phyloP scores from a whole-genome alignment of 2,888 invertebrate genomes.

The Drosophila prolongata region DNA sequence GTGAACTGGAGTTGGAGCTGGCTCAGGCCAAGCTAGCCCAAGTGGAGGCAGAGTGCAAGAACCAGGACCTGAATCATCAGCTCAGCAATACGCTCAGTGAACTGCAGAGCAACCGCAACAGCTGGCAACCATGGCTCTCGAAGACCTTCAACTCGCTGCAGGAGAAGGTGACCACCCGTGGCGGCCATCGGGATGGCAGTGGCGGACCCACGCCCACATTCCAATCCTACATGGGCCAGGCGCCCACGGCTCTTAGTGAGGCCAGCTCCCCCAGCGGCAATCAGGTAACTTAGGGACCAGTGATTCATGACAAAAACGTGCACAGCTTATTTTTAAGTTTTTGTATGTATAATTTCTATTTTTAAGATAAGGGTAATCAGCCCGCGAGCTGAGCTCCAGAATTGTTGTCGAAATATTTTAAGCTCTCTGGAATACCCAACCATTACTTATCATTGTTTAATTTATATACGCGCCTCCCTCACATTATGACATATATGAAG shows the following conservation, averaged over 20 bases:
- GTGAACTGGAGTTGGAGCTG: conserved; percentile 96
- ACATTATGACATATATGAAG: conserved; percentile 24
- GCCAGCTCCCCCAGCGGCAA: conserved; percentile 82
- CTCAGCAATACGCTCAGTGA: conserved; percentile 92
- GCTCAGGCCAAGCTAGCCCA: conserved; percentile 98
- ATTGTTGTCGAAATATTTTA: conserved; percentile 5
- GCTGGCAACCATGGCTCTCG: conserved; percentile 97
- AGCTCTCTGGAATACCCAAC: conserved; percentile 11
- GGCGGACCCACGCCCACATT: conserved; percentile 79
- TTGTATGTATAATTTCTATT: conserved; percentile 35
- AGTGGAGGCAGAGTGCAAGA: conserved; percentile 98
- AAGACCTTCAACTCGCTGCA: conserved; percentile 90
- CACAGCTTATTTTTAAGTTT: conserved; percentile 36
- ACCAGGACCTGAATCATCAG: conserved; percentile 97
- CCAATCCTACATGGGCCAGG: conserved; percentile 83
- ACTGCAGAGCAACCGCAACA: conserved; percentile 86
- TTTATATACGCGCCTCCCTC: conserved; percentile 23
- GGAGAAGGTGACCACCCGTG: conserved; percentile 83
- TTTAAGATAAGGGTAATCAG: conserved; percentile 26
- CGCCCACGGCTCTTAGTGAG: conserved; percentile 75
- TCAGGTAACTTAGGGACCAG: conserved; percentile 78
- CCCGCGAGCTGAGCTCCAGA: conserved; percentile 14
- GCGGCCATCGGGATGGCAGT: conserved; percentile 62
- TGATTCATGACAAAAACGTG: conserved; percentile 33
- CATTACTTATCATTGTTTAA: conserved; percentile 42